Conservation (phyloP, 2,113 vertebrate genomes). For the Butorides virescens region DNA sequence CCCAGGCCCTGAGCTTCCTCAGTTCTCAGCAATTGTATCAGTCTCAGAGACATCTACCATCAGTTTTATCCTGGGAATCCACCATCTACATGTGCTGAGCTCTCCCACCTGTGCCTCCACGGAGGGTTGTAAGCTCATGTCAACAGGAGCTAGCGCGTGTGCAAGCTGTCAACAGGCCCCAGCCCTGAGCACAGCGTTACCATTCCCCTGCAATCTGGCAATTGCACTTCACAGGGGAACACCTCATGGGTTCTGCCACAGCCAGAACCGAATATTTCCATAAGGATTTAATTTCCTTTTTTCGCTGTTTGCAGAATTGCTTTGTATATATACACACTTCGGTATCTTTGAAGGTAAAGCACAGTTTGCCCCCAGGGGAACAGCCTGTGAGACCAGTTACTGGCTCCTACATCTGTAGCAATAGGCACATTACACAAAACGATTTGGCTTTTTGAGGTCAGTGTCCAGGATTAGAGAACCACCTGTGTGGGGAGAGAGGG, state of each 20-base stretch:
- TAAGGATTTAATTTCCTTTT: background rate
- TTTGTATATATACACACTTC: background rate
- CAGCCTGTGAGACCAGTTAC: background rate
- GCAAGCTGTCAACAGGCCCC: background rate
- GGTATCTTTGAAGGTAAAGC: background rate
- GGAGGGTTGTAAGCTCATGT: accelerated
- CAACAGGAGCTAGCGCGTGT: accelerated
- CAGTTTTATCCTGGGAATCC: background rate
- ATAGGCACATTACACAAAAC: background rate
- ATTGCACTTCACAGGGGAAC: background rate
- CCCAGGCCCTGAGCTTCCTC: accelerated
- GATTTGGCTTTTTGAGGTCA: background rate
- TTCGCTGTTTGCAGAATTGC: accelerated
- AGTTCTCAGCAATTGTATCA: accelerated
- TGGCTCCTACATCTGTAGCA: background rate
- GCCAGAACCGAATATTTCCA: background rate
- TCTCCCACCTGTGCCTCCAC: background rate
- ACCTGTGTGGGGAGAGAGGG: background rate
- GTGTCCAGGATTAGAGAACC: background rate
- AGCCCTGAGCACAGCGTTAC: background rate
- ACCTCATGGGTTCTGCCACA: background rate
- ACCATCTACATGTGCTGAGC: background rate
- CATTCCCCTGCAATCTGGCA: background rate
- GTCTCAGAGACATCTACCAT: background rate
- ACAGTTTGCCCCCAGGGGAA: background rate